Base-by-base conservation (phyloP, 2,113 vertebrate species). In the Gadus chalcogrammus region DNA sequence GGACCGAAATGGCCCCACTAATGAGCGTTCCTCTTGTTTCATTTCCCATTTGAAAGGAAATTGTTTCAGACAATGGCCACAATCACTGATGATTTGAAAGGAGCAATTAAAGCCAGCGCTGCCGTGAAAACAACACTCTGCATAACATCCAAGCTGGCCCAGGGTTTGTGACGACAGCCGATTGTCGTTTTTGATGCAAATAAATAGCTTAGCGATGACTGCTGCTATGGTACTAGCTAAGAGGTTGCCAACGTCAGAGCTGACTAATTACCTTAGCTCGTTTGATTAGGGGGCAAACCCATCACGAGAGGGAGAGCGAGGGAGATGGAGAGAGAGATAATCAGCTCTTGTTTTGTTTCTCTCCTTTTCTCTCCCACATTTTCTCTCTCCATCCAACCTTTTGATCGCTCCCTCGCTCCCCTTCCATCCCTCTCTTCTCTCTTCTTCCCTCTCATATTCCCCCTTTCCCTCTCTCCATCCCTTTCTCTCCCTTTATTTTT, bases 151-250 rank as follows among this genome's bases (percentile, higher is more conserved):
- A 74, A 77, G 80, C 56, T 63, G 58, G 70, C 52, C 76, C 79
- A 74, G 78, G 77, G 79, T 85, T 87, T 83, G 67, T 80, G 83
- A 70, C 86, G 71, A 75, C 73, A 27, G 78, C 42, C 42, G 81
- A 70, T 64, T 55, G 67, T 64, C 76, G 77, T 86, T 85, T 87
- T 74, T 86, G 81, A 87, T 88, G 86, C 84, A 81, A 89, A 90
- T 82, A 77, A 13, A 9, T n/a, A 9, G 55, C 15, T 58, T 48
- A 56, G 69, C 12, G 27, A 70, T 76, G 72, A 31, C 67, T 67
- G 71, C 72, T 65, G 74, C 67, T 73, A 71, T 62, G 74, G 62
- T 73, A 52, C 64, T 65, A 76, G 61, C 70, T 68, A 67, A 79
- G 66, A 67, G 75, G 80, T 76, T 67, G 52, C 0, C 68, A 67